These are phyloP conservation scores for Rhimphoctona megacephalus DNA, from an alignment of 2,888 invertebrate species.

Conservation along the genomic window DNA sequence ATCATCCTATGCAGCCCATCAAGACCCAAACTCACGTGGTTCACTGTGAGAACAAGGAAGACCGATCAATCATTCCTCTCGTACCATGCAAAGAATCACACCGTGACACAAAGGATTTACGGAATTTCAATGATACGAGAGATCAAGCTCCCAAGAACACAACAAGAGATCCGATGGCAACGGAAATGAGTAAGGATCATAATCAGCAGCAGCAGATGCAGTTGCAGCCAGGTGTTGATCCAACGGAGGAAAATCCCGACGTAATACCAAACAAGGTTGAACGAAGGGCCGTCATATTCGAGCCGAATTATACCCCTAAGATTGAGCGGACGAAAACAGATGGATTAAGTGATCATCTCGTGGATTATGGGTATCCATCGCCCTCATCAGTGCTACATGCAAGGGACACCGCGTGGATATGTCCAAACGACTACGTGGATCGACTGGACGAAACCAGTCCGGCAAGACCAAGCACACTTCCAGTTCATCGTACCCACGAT, in stretches of 20 bases:
- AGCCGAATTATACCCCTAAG: slow-evolving; percentile 76
- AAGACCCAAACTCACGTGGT: slow-evolving; percentile 76
- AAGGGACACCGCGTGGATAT: slow-evolving; percentile 79
- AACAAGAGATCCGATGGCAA: slow-evolving; percentile 40
- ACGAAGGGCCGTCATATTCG: slow-evolving; percentile 77
- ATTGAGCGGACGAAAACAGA: slow-evolving; percentile 74
- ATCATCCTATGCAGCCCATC: slow-evolving; percentile 73
- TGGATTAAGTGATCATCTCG: slow-evolving; percentile 71
- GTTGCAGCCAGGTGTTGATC: slow-evolving; percentile 57
- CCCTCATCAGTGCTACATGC: slow-evolving; percentile 75
- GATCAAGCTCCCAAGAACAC: slow-evolving; percentile 39
- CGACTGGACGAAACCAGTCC: slow-evolving; percentile 76
- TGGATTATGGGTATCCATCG: slow-evolving; percentile 76
- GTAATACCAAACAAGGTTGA: slow-evolving; percentile 80
- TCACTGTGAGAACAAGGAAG: slow-evolving; percentile 71
- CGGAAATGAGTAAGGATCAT: slow-evolving; percentile 67
- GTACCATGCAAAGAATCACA: slow-evolving; percentile 46
- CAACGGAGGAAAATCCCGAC: slow-evolving; percentile 79
- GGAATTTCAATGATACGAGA: slow-evolving; percentile 50
- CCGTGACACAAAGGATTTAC: slow-evolving; percentile 53
- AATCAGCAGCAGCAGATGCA: slow-evolving; percentile 52
- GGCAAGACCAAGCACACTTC: slow-evolving; percentile 79
- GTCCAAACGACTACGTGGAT: slow-evolving; percentile 78
- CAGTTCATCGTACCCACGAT: slow-evolving; percentile 80
- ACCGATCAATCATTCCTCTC: slow-evolving; percentile 53